Evolutionary conservation across 2,888 invertebrate genomes (phyloP).

Genomic region (Labia minor): DNA sequence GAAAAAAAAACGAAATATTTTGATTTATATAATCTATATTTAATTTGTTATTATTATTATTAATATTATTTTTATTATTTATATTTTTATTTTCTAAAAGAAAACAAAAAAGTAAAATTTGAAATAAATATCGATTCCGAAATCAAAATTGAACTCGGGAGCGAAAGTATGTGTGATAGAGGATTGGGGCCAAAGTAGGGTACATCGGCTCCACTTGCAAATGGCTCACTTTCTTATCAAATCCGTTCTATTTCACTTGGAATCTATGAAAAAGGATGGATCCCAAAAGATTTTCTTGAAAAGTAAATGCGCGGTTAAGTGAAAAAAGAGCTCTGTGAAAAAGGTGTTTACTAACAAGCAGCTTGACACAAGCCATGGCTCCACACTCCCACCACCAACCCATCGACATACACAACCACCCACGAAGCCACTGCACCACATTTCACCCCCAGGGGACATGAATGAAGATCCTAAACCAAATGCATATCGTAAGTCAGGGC

Average conservation of each 20-base stretch:
- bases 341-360: constrained; percentile 9
- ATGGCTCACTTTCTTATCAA: background rate
- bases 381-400: background rate
- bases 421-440: background rate
- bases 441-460: background rate
- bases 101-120: too few relatives aligned
- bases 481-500: background rate
- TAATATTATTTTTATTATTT: too few relatives aligned
- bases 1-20: too few relatives aligned
- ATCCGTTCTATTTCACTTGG: background rate
- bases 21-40: too few relatives aligned
- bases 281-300: background rate
- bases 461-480: background rate
- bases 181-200: constrained; percentile 3
- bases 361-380: constrained; percentile 13
- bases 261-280: background rate
- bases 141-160: background rate
- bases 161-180: background rate
- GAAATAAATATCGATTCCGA: too few relatives aligned
- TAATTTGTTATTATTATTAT: too few relatives aligned
- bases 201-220: background rate
- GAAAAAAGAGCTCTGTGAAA: background rate
- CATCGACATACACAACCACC: background rate
- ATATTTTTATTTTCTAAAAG: too few relatives aligned
- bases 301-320: background rate